Evolutionary conservation across 2,797 vertebrate genomes (phyloP), one percentile per base, ranked within the genome.

Genomic region (Clarias fuscus): DNA sequence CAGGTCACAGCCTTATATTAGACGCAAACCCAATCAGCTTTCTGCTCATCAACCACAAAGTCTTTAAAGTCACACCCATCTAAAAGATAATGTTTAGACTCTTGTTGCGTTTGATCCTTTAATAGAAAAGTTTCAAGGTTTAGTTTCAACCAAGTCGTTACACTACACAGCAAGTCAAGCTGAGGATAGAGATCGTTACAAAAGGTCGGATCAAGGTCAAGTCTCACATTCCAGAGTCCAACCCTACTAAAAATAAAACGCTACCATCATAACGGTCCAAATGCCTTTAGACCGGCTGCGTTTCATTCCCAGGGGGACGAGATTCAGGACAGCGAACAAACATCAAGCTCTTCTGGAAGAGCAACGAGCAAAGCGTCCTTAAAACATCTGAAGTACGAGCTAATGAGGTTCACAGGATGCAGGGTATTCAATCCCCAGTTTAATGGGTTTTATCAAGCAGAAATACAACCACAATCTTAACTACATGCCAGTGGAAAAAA

Each of bases 181-280:
- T 6, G 3, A 37, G 18, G 62, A 79, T 0, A 40, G 58, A 40
- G 40, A 61, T 4, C 0, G 11, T 61, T 79, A 14, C 30, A 15
- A 24, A 37, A 37, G 20, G 58, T 79, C 30, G 24, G n/a, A 73
- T 2, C 0, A 18, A 30, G 30, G 37, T 62, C 58, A 62, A 67
- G 24, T 40, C 58, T 43, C 43, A 0, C 24, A 80, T 80, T 17
- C 78, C 33, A 79, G 18, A 37, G 87, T 88, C 85, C 43, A 71
- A 80, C 76, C 82, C 72, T 30, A 40, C 93, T 94, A 93, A 92
- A 92, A 94, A 95, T 94, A 77, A 59, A 3, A 93, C 90, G 75
- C 85, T 87, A 76, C 15, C 37, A 20, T 88, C 86, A 90, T 89
- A 88, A 88, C 92, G 91, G 88, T 91, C 65, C 86, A 91, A 87